Base-by-base conservation (phyloP, 2,113 vertebrate genomes). In the Rhegmatorhina hoffmannsi region DNA sequence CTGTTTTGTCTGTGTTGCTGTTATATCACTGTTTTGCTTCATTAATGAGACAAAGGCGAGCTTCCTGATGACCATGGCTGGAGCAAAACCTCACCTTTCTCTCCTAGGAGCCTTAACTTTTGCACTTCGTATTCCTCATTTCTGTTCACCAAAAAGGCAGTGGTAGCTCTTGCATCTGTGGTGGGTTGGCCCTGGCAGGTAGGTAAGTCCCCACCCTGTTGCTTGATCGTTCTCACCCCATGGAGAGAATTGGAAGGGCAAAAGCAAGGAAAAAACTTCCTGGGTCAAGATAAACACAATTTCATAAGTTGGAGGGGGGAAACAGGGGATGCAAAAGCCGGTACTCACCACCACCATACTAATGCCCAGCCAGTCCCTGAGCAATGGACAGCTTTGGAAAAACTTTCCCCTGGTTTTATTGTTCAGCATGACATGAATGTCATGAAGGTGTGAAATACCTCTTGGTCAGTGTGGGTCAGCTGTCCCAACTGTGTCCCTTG, bases 151-250 rank as follows among this genome's bases (percentile, higher is more conserved):
- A 60, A 25, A 81, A 69, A 52, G 60, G 38, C 46, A 63, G 21
- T 68, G 11, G 11, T 83, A 59, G 34, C n/a, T 64, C 33, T 66
- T 62, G 36, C 10, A 16, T 53, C 10, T 46, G 18, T 36, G 31
- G 9, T 81, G 60, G 40, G 11, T 50, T 82, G 16, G 33, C 34
- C 10, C 29, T 72, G 44, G 5, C 19, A 62, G 73, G 10, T 56
- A 58, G 29, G 28, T 77, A n/a, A 19, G 8, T 63, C 25, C 17
- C 17, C 25, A 13, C 14, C 2, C 3, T 63, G 38, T 62, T 8
- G 1, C n/a, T 87, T 1, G 0, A 29, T 73, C n/a, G 7, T 17
- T 33, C 5, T 63, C 4, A 19, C 4, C 4, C 34, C 33, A 11
- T 33, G 66, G 36, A 79, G 43, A 78, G 52, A 78, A 40, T 1